Evolutionary conservation across 2,113 vertebrate genomes (phyloP), one percentile per base, ranked within the genome.

Genomic region (Oncorhynchus clarkii): DNA sequence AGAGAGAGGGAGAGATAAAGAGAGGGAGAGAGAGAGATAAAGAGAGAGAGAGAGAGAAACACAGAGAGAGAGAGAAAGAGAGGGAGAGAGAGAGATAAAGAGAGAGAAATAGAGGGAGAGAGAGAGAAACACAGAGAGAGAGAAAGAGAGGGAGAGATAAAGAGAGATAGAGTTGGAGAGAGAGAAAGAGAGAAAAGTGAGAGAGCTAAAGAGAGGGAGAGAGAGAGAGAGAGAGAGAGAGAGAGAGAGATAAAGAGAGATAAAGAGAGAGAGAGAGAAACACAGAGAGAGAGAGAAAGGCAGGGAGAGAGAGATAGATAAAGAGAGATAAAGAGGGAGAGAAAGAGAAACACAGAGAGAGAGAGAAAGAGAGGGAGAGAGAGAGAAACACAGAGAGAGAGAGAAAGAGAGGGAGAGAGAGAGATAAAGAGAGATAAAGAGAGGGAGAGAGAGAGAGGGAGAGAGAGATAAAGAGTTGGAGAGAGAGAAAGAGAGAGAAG

Each of bases 191-290:
- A 31, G 31, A 34, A 6, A 34, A 31, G 18, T 26, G 18, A 54
- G 29, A 51, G 27, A 72, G 64, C 76, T 70, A 80, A 78, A 60
- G 65, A 66, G 74, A 69, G 74, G 45, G 39, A 24, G 60, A 71
- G 60, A 80, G 29, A 22, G 13, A 31, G 27, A 72, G 59, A 78
- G 71, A 80, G 78, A 51, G 62, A 66, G 74, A 69, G 75, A 49
- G 49, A n/a, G n/a, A n/a, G n/a, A n/a, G n/a, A n/a, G n/a, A n/a
- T n/a, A n/a, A n/a, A n/a, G n/a, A 24, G 22, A 24, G 22, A 0
- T 24, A 24, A 24, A 24, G 22, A 1, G 22, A 24, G 22, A 1
- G 22, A 24, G 22, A 24, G 22, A 24, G 22, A n/a, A n/a, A n/a
- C n/a, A n/a, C n/a, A 24, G 22, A 22, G 45, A 13, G 45, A 5